phyloP scores from a whole-genome alignment of 2,797 vertebrate species.

The Neopelma chrysocephalum region DNA sequence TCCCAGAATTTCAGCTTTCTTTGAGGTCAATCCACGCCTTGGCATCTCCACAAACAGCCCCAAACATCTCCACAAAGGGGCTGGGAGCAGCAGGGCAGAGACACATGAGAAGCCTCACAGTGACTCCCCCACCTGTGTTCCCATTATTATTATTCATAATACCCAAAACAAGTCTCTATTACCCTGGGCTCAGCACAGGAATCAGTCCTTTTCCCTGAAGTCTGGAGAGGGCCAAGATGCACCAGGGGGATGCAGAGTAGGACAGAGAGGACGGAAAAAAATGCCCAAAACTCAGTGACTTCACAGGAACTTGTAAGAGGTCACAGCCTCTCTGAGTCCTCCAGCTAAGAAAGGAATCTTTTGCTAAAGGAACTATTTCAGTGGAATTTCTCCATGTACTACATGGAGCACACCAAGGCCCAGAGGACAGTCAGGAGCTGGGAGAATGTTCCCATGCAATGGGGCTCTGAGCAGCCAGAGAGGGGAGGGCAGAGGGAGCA shows the following conservation, averaged over 20 bases:
- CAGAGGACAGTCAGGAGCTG: neutral
- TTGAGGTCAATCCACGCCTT: neutral
- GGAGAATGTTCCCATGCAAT: neutral
- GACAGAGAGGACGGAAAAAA: neutral
- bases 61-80: neutral
- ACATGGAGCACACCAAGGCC: rapidly evolving
- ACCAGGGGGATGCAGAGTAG: neutral
- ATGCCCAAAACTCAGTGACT: neutral
- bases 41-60: neutral
- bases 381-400: neutral
- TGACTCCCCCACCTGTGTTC: rapidly evolving
- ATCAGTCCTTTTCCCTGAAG: neutral
- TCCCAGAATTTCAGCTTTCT: neutral
- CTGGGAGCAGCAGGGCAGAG: neutral
- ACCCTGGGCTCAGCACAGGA: neutral
- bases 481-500: neutral
- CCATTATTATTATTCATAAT: rapidly evolving
- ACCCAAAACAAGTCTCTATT: neutral
- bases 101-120: neutral
- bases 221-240: neutral
- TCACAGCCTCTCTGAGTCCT: rapidly evolving
- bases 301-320: neutral
- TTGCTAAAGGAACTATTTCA: neutral
- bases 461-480: neutral
- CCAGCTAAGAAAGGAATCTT: neutral